These are phyloP conservation scores for Cepaea nemoralis DNA, from an alignment of 1,140 invertebrate species.

Conservation along the genomic window DNA sequence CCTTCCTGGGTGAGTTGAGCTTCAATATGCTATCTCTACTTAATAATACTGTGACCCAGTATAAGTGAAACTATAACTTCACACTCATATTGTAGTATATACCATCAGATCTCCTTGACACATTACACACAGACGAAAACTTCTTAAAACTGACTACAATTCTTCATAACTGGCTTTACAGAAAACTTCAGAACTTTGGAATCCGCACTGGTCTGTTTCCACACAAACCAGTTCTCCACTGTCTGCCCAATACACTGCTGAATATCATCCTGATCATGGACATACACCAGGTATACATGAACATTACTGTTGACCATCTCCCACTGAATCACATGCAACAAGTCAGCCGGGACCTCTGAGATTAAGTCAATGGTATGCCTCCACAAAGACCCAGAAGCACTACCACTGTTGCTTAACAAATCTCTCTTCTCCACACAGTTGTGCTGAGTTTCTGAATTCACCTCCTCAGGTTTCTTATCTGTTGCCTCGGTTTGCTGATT, in stretches of 20 bases:
- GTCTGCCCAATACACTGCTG: neutral
- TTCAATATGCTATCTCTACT: too few relatives aligned
- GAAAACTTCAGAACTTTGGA: neutral
- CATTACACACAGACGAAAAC: neutral
- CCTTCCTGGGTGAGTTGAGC: too few relatives aligned
- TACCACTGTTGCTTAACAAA: neutral
- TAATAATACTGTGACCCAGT: too few relatives aligned
- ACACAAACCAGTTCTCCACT: neutral
- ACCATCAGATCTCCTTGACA: too few relatives aligned
- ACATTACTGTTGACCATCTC: neutral
- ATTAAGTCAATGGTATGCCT: neutral
- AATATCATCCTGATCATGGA: neutral
- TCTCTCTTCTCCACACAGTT: neutral
- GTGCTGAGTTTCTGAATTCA: neutral
- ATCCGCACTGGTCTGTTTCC: neutral
- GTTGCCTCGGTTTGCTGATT: neutral
- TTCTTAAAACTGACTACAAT: too few relatives aligned
- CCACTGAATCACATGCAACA: neutral
- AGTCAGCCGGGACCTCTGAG: neutral
- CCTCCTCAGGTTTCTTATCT: neutral
- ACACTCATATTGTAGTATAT: too few relatives aligned
- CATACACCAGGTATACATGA: neutral
- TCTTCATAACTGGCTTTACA: neutral
- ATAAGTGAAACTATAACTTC: too few relatives aligned
- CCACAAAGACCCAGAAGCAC: neutral